A percentile compares a stretch with the other conserved stretches of the same genome.
Conservation (phyloP, 2,888 invertebrate genomes). For the Chymomyza caudatula region DNA sequence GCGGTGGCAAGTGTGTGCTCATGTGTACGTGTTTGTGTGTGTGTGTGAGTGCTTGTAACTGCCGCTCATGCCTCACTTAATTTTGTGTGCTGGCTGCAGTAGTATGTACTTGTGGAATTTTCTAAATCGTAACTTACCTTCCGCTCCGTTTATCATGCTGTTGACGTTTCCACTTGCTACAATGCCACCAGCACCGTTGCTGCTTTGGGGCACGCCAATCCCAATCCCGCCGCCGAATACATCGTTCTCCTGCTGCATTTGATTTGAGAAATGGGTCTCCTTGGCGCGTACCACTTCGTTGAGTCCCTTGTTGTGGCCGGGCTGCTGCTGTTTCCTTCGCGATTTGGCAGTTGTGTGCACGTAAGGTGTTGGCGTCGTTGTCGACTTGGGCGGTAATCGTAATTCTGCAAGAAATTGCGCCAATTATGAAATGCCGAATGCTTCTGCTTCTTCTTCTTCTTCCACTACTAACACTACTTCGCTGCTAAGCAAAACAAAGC, state of each 20-base stretch:
- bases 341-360: constrained; percentile 75
- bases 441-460: background rate
- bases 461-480: too few relatives aligned
- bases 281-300: constrained; percentile 78
- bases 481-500: constrained; percentile 6
- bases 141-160: constrained; percentile 74
- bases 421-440: constrained; percentile 61
- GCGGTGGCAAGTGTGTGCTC: constrained; percentile 18
- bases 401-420: constrained; percentile 76
- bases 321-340: constrained; percentile 73
- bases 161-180: constrained; percentile 68
- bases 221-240: constrained; percentile 57
- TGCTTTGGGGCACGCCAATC: constrained; percentile 37
- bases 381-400: constrained; percentile 77
- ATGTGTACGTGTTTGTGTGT: constrained; percentile 16
- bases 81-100: constrained; percentile 30
- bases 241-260: constrained; percentile 76
- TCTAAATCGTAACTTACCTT: constrained; percentile 75
- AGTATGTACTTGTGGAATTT: constrained; percentile 63
- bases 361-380: constrained; percentile 75
- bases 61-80: constrained; percentile 59
- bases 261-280: constrained; percentile 76
- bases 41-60: constrained; percentile 50
- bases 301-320: constrained; percentile 74
- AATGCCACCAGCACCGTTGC: constrained; percentile 34